Conservation (phyloP, 2,888 invertebrate genomes). For the Seira musarum region DNA sequence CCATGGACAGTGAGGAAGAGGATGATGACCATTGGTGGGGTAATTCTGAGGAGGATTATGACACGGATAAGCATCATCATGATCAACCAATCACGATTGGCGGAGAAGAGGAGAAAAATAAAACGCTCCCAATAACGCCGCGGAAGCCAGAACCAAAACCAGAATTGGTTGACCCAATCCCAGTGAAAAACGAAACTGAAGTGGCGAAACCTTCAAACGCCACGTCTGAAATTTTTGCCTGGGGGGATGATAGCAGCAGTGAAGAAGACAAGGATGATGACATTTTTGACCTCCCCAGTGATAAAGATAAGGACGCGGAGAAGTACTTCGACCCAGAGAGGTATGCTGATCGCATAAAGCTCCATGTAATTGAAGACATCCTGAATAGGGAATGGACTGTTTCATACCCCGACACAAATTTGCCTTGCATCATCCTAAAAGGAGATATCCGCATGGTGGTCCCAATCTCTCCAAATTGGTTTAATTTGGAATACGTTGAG, state of each 20-base stretch:
- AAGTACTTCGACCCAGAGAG: constrained; percentile 21
- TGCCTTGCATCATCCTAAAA: constrained; percentile 30
- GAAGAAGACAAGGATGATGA: not conserved
- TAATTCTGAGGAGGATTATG: too few species aligned
- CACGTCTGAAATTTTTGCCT: too few species aligned
- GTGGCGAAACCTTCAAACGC: too few species aligned
- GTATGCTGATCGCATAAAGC: not conserved
- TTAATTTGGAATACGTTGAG: constrained; percentile 21
- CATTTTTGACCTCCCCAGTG: constrained; percentile 9
- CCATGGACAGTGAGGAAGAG: too few species aligned
- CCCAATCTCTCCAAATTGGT: constrained; percentile 13
- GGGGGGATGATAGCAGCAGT: not conserved
- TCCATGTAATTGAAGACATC: constrained; percentile 8
- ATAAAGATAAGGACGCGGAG: constrained; percentile 16
- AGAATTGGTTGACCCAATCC: too few species aligned
- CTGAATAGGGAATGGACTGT: constrained; percentile 16
- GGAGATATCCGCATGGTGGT: constrained; percentile 21
- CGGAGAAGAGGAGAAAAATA: too few species aligned
- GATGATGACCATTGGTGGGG: too few species aligned
- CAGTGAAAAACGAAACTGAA: too few species aligned
- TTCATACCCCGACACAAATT: not conserved
- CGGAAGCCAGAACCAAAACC: too few species aligned
- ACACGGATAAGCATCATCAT: too few species aligned
- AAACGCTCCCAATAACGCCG: too few species aligned
- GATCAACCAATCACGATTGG: too few species aligned